A percentile compares a stretch with the other conserved stretches of the same genome.
These are phyloP conservation scores for Pogona vitticeps DNA, from an alignment of 2,113 vertebrate species.

Conservation along the genomic window DNA sequence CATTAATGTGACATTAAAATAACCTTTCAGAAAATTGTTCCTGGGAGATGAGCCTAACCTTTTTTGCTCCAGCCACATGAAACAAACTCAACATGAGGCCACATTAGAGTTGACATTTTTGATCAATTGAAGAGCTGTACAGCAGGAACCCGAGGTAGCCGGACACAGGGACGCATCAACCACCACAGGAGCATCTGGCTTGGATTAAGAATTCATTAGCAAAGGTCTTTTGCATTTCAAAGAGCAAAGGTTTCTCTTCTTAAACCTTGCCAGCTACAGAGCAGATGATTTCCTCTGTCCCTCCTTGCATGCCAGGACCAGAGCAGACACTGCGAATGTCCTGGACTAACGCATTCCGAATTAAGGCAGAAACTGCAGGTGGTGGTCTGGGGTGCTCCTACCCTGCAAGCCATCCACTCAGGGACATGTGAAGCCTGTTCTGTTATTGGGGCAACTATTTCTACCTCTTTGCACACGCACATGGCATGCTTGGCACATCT, in stretches of 20 bases:
- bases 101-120: conserved; percentile 21
- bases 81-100: conserved; percentile 29
- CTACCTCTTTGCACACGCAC: not conserved
- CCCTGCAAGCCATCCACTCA: not conserved
- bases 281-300: not conserved
- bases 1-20: conserved; percentile 68
- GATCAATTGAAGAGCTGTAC: conserved; percentile 23
- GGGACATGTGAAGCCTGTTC: not conserved
- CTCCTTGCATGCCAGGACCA: not conserved
- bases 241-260: not conserved
- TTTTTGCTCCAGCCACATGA: conserved; percentile 52
- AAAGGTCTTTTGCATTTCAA: conserved; percentile 13
- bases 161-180: not conserved
- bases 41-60: conserved; percentile 56
- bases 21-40: conserved; percentile 61
- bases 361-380: not conserved
- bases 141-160: not conserved
- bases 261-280: not conserved
- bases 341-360: not conserved
- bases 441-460: not conserved
- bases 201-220: conserved; percentile 6
- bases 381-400: not conserved
- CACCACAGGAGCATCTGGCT: not conserved
- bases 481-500: not conserved
- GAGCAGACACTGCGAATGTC: not conserved